These are phyloP conservation scores for Campylorhamphus procurvoides DNA, from an alignment of 2,113 vertebrate species.

Conservation along the genomic window DNA sequence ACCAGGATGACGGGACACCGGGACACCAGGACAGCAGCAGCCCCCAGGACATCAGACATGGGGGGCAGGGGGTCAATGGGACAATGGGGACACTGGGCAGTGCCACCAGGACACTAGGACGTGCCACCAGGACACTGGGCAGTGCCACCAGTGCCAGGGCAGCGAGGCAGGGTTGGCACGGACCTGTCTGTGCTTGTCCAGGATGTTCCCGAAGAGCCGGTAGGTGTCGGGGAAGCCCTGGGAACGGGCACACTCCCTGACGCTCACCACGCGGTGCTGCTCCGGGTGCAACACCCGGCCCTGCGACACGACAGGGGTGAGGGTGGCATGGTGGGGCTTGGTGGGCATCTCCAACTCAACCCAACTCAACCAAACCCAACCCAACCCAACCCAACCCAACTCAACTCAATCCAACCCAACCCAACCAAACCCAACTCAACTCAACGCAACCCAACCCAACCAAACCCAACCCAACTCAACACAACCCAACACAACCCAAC, in stretches of 20 bases:
- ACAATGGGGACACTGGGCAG: background rate
- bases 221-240: constrained; percentile 96
- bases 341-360: background rate
- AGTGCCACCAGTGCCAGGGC: too few species aligned
- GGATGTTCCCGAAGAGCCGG: constrained; percentile 91
- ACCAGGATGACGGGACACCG: too few species aligned
- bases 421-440: background rate
- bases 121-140: background rate
- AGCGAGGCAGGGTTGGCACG: background rate
- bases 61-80: too few species aligned
- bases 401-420: too few species aligned
- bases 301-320: constrained; percentile 37
- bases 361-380: background rate
- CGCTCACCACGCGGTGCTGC: constrained; percentile 95
- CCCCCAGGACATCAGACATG: too few species aligned
- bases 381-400: too few species aligned
- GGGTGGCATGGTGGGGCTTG: background rate
- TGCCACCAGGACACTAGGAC: too few species aligned
- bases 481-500: too few species aligned
- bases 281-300: constrained; percentile 93
- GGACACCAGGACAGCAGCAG: too few species aligned
- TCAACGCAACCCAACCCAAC: too few species aligned
- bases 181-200: constrained; percentile 92
- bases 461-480: too few species aligned
- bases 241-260: constrained; percentile 92